A percentile compares a stretch with the other conserved stretches of the same genome.
Evolutionary conservation across 1,140 invertebrate species (phyloP).

Genomic region (Drosophila malerkotliana): DNA sequence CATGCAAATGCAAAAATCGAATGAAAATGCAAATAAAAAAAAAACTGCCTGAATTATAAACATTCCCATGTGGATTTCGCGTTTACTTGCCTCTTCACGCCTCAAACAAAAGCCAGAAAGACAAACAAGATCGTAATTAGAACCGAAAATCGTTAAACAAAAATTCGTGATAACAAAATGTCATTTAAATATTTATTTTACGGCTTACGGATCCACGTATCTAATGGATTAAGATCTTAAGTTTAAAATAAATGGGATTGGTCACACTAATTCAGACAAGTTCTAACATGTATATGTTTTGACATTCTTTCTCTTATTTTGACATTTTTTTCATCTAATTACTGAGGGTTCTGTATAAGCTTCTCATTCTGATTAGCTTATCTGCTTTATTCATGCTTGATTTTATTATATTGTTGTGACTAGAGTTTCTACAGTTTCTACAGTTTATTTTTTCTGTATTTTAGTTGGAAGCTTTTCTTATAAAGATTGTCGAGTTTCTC

Average conservation of each 20-base stretch:
- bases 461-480: too few relatives aligned
- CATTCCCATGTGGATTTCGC: conserved; percentile 17
- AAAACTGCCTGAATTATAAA: not conserved
- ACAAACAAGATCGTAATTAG: conserved; percentile 28
- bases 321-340: conserved; percentile 14
- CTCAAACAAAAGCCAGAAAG: conserved; percentile 26
- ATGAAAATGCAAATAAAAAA: conserved; percentile 29
- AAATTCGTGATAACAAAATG: conserved; percentile 52
- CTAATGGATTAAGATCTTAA: conserved; percentile 20
- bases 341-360: conserved; percentile 25
- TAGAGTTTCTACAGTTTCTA: conserved; percentile 18
- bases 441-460: too few relatives aligned
- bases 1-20: conserved; percentile 52
- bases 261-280: too few relatives aligned
- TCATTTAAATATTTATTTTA: conserved; percentile 39
- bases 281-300: too few relatives aligned
- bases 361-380: conserved; percentile 33
- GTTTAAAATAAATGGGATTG: too few relatives aligned
- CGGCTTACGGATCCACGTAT: not conserved
- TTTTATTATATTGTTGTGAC: conserved; percentile 45
- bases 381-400: conserved; percentile 31
- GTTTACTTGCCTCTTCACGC: conserved; percentile 37
- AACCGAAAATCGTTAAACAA: conserved; percentile 34
- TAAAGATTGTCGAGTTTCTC: too few relatives aligned
- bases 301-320: not conserved